These are phyloP conservation scores for Drosophila paramelanica DNA, from an alignment of 2,888 invertebrate genomes.

Conservation along the genomic window DNA sequence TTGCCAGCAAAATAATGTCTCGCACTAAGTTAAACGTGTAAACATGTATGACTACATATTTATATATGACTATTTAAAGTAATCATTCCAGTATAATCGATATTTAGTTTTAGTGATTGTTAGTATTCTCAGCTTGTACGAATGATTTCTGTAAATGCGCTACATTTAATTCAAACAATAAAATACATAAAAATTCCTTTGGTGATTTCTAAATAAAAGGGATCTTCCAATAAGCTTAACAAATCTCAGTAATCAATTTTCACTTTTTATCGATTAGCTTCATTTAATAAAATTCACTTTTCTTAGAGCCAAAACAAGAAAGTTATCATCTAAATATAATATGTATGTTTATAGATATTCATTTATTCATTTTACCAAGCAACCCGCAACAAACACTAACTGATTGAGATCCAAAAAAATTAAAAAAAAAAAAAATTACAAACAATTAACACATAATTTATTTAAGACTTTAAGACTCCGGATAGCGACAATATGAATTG, in stretches of 20 bases:
- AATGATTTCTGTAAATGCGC: slow-evolving; percentile 36
- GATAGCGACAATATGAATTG: slow-evolving; percentile 86
- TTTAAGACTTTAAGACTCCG: slow-evolving; percentile 81
- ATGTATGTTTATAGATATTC: slow-evolving; percentile 11
- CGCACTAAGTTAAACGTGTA: slow-evolving; percentile 35
- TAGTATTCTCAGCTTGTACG: slow-evolving; percentile 26
- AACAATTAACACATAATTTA: not conserved
- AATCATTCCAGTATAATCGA: slow-evolving; percentile 51
- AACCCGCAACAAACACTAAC: slow-evolving; percentile 8
- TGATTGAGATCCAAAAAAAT: not conserved
- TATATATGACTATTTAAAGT: slow-evolving; percentile 46
- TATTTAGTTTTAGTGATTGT: slow-evolving; percentile 25
- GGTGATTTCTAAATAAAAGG: not conserved
- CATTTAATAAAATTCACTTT: too few species aligned
- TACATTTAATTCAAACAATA: slow-evolving; percentile 24
- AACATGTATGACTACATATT: slow-evolving; percentile 52
- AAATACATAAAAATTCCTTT: not conserved
- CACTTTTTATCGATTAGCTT: too few species aligned
- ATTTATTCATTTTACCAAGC: slow-evolving; percentile 38
- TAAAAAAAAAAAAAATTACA: not conserved
- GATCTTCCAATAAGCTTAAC: too few species aligned
- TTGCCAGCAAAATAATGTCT: slow-evolving; percentile 28
- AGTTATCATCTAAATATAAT: too few species aligned
- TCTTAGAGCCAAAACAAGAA: too few species aligned
- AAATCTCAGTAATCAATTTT: too few species aligned